A percentile compares a stretch with the other conserved stretches of the same genome.
Evolutionary conservation across 2,797 vertebrate species (phyloP).

Genomic region (Pseudochromis fuscus): DNA sequence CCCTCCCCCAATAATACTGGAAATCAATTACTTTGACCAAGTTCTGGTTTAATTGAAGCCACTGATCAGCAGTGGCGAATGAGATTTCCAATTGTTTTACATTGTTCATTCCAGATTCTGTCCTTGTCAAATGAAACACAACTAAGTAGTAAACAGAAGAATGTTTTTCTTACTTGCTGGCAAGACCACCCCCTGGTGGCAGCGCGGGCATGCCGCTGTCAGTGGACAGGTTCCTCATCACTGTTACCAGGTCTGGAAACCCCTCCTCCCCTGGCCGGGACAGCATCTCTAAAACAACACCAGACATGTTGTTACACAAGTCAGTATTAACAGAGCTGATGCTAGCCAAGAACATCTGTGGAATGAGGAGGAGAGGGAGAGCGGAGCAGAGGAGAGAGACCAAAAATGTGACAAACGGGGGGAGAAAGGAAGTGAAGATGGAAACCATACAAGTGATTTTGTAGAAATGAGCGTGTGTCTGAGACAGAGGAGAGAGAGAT

Average conservation of each 20-base stretch:
- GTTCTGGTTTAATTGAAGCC: no score
- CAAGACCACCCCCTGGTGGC: constrained; percentile 97
- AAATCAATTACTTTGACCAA: no score
- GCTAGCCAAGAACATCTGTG: constrained; percentile 38
- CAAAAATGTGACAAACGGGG: constrained; percentile 33
- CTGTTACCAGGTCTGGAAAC: constrained; percentile 94
- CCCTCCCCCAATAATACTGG: no score
- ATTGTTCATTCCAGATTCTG: not conserved
- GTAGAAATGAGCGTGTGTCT: constrained; percentile 23
- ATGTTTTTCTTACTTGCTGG: constrained; percentile 95
- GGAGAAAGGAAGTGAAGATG: constrained; percentile 33
- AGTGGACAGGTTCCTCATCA: constrained; percentile 95
- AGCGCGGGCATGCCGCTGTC: constrained; percentile 93
- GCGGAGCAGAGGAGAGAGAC: not conserved
- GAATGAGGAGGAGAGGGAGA: constrained; percentile 5
- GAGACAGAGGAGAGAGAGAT: constrained; percentile 38
- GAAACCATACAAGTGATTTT: constrained; percentile 24
- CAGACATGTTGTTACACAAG: constrained; percentile 49
- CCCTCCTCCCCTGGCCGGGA: constrained; percentile 90
- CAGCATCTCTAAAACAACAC: constrained; percentile 86
- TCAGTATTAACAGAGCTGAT: constrained; percentile 37
- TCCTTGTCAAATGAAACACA: no score
- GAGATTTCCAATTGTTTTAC: not conserved
- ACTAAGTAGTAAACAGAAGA: not conserved
- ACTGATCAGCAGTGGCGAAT: not conserved